These are phyloP conservation scores for Apeira syringaria DNA, from an alignment of 2,888 invertebrate species.

Conservation along the genomic window DNA sequence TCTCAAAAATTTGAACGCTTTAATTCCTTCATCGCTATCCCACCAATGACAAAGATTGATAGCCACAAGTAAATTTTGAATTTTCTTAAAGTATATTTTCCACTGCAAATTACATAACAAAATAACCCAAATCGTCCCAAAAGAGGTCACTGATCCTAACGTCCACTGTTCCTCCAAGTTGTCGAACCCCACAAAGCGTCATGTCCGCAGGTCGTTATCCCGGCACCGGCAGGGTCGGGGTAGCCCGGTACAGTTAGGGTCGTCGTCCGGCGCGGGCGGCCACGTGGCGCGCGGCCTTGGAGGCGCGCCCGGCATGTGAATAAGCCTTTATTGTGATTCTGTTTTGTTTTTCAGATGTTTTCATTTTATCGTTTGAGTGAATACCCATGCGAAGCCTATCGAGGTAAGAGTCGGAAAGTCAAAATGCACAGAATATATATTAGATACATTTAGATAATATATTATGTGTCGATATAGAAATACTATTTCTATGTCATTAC, in stretches of 20 bases:
- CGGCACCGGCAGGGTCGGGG: slow-evolving; percentile 14
- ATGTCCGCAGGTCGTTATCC: slow-evolving; percentile 1
- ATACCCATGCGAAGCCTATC: no score
- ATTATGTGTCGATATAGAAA: no score
- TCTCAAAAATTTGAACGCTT: no score
- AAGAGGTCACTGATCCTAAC: slow-evolving; percentile 6
- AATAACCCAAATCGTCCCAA: not conserved
- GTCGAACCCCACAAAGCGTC: not conserved
- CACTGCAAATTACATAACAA: no score
- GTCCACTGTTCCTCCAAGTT: not conserved
- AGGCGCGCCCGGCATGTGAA: slow-evolving; percentile 15
- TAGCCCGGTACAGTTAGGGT: slow-evolving; percentile 34
- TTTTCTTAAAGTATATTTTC: no score
- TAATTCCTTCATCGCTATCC: no score
- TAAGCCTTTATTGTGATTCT: slow-evolving; percentile 8
- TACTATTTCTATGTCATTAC: no score
- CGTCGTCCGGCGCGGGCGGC: slow-evolving; percentile 28
- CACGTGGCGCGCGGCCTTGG: slow-evolving; percentile 32
- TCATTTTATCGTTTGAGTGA: not conserved
- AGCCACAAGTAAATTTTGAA: no score
- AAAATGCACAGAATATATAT: no score
- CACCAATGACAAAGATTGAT: no score
- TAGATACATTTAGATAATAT: no score
- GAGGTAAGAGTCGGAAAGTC: no score
- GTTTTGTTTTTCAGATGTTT: slow-evolving; percentile 8